Conservation (phyloP, 2,113 vertebrate species). For the Callospermophilus lateralis region DNA sequence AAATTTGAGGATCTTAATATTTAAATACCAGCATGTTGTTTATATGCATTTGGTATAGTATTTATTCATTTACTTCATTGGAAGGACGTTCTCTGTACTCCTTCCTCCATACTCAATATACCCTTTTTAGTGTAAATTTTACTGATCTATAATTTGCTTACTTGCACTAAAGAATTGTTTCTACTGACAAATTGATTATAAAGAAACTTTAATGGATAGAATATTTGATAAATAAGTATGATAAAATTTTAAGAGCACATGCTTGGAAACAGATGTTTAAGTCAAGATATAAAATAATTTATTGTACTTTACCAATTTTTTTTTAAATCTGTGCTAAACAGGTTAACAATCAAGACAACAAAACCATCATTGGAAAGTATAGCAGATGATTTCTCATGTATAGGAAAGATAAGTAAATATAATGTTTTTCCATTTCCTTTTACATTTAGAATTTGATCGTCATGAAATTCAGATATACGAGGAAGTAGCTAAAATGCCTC, state of each 20-base stretch:
- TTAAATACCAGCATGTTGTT: not conserved
- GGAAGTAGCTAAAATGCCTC: constrained; percentile 98
- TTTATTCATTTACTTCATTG: not conserved
- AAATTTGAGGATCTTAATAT: constrained; percentile 33
- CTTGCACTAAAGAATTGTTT: constrained; percentile 45
- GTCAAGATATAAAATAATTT: constrained; percentile 52
- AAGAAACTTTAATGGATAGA: not conserved
- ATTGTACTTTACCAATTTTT: constrained; percentile 33
- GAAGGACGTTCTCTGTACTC: not conserved
- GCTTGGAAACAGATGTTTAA: constrained; percentile 37
- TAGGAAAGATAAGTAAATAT: constrained; percentile 30
- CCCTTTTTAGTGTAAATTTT: not conserved
- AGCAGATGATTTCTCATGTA: not conserved
- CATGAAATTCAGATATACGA: constrained; percentile 99
- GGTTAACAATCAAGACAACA: not conserved
- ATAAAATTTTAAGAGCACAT: constrained; percentile 35
- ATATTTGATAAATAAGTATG: constrained; percentile 27
- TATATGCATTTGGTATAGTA: not conserved
- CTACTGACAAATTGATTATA: constrained; percentile 5
- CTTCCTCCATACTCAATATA: not conserved
- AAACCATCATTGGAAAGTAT: constrained; percentile 1
- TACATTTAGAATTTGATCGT: constrained; percentile 96
- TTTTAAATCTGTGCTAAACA: not conserved
- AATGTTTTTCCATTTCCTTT: constrained; percentile 55
- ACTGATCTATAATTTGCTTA: constrained; percentile 18